phyloP scores from a whole-genome alignment of 2,888 invertebrate species.

The Dendrolimus houi region DNA sequence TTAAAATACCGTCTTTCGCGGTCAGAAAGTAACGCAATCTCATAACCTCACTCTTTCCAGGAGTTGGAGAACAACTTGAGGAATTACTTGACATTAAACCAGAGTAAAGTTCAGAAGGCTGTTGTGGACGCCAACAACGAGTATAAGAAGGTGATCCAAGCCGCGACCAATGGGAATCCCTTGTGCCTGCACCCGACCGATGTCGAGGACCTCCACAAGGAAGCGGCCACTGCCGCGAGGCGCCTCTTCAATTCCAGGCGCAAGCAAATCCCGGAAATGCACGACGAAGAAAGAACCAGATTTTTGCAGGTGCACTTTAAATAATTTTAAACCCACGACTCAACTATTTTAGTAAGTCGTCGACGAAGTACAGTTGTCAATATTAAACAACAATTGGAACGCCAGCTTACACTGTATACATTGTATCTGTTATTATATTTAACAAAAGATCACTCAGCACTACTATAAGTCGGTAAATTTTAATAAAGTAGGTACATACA shows the following conservation, averaged over 20 bases:
- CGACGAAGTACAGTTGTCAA: too few relatives aligned
- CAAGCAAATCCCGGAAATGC: not conserved
- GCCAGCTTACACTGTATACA: too few relatives aligned
- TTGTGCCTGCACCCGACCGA: conserved; percentile 8
- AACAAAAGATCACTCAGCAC: too few relatives aligned
- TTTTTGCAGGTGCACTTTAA: conserved; percentile 1
- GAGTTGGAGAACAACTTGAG: conserved; percentile 4
- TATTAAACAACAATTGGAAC: too few relatives aligned
- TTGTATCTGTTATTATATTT: too few relatives aligned
- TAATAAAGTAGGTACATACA: too few relatives aligned
- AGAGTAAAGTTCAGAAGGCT: conserved; percentile 3
- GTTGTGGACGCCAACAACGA: conserved; percentile 2
- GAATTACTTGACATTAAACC: conserved; percentile 5
- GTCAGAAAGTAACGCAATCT: too few relatives aligned
- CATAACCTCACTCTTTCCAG: not conserved
- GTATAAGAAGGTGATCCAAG: conserved; percentile 1
- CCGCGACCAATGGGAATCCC: not conserved
- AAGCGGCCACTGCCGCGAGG: conserved; percentile 3
- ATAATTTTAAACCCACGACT: too few relatives aligned
- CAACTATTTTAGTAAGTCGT: too few relatives aligned
- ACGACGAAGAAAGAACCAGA: conserved; percentile 9
- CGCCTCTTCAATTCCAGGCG: conserved; percentile 5
- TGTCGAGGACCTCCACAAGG: conserved; percentile 5
- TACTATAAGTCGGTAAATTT: too few relatives aligned
- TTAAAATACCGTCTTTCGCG: too few relatives aligned